These are phyloP conservation scores for Drosophila nigromelanica DNA, from an alignment of 1,140 invertebrate species.

Conservation along the genomic window DNA sequence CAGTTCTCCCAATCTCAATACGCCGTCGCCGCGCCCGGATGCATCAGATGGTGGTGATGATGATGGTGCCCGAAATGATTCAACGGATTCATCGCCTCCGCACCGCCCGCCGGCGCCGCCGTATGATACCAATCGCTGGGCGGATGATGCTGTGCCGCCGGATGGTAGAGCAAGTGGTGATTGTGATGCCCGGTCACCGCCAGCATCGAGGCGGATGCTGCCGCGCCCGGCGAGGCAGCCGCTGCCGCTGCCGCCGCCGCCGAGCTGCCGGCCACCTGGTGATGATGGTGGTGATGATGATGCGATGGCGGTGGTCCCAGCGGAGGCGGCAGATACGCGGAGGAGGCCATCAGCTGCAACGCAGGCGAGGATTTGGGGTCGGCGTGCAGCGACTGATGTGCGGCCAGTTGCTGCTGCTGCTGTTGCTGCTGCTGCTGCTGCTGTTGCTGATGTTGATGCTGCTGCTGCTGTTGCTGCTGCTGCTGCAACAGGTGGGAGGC, in stretches of 20 bases:
- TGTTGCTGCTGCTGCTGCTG: constrained; percentile 65
- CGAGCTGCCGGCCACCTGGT: constrained; percentile 53
- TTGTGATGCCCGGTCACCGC: constrained; percentile 73
- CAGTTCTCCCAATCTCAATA: constrained; percentile 84
- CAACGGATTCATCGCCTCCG: constrained; percentile 86
- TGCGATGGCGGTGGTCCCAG: constrained; percentile 78
- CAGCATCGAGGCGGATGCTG: constrained; percentile 71
- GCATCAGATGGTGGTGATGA: constrained; percentile 84
- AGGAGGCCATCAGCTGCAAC: constrained; percentile 73
- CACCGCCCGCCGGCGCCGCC: constrained; percentile 85
- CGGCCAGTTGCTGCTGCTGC: constrained; percentile 35
- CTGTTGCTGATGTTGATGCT: constrained; percentile 61
- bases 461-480: constrained; percentile 60
- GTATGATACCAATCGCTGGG: constrained; percentile 80
- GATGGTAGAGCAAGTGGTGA: constrained; percentile 83
- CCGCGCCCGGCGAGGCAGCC: constrained; percentile 61
- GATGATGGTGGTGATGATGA: constrained; percentile 71
- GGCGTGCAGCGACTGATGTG: constrained; percentile 42
- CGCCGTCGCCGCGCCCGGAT: constrained; percentile 85
- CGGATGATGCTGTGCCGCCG: constrained; percentile 81
- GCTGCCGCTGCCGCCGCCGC: constrained; percentile 41
- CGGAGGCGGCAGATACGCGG: constrained; percentile 77
- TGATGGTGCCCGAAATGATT: constrained; percentile 85
- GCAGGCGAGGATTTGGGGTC: constrained; percentile 71
- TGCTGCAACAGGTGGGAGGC: constrained; percentile 69